A percentile compares a stretch with the other conserved stretches of the same genome.
Conservation (phyloP, 2,888 invertebrate genomes). For the Patella ulyssiponensis region DNA sequence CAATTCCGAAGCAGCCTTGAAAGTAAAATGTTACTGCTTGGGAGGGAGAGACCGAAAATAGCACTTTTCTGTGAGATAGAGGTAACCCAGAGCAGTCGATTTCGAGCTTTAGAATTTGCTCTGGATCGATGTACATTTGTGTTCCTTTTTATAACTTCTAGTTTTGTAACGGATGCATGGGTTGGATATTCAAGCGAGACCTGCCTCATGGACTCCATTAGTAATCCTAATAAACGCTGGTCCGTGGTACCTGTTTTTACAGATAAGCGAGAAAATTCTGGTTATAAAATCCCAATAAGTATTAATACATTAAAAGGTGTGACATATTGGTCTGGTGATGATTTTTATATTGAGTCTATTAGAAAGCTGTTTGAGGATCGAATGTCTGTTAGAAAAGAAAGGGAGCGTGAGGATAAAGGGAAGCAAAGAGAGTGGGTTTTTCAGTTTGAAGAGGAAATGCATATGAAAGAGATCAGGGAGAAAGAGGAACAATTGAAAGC, state of each 20-base stretch:
- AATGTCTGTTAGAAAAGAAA: conserved; percentile 33
- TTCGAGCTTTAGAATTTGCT: conserved; percentile 41
- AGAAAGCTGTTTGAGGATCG: conserved; percentile 51
- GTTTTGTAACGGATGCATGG: conserved; percentile 54
- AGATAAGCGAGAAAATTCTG: conserved; percentile 39
- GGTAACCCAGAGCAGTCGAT: conserved; percentile 28
- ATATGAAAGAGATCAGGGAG: neutral
- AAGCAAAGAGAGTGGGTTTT: conserved; percentile 19
- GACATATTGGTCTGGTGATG: conserved; percentile 54
- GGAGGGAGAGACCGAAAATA: conserved; percentile 38
- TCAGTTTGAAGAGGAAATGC: conserved; percentile 18
- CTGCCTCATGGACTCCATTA: conserved; percentile 59
- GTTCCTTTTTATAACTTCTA: conserved; percentile 54
- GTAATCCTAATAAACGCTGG: conserved; percentile 54
- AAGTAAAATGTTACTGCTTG: conserved; percentile 33
- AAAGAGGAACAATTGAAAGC: neutral
- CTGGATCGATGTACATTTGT: conserved; percentile 58
- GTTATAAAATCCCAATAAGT: conserved; percentile 53
- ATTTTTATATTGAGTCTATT: conserved; percentile 52
- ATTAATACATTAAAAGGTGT: conserved; percentile 57
- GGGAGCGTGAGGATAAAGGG: conserved; percentile 22
- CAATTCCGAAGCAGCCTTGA: conserved; percentile 45
- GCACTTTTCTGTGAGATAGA: conserved; percentile 48
- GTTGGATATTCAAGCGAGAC: conserved; percentile 54
- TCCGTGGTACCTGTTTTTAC: conserved; percentile 61